Base-by-base conservation (phyloP, 1,140 invertebrate species). In the Lepidostoma basale region DNA sequence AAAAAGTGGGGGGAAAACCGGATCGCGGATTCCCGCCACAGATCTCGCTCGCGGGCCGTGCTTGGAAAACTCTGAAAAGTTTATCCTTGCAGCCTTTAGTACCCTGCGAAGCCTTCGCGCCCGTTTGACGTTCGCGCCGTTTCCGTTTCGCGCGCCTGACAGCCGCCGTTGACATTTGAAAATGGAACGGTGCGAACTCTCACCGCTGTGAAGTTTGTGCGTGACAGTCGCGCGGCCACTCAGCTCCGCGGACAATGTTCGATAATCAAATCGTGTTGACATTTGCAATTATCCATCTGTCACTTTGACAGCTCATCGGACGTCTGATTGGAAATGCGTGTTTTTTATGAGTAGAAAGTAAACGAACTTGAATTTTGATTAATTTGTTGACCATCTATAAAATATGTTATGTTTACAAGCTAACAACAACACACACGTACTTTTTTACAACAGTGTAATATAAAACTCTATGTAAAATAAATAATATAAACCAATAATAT, bases 51-150 rank as follows among this genome's bases (percentile, higher is more conserved):
- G 60, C 42, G 45, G 42, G 22, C 60, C 56, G 12, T 26, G 68
- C 20, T 62, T 60, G 54, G 59, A 44, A 36, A 60, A 39, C 45
- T 59, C 62, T 54, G 52, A n/a, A n/a, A n/a, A n/a, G n/a, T n/a
- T n/a, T 14, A 63, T 63, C 60, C 60, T 63, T 63, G 42, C 44
- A 47, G 23, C 23, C 44, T 63, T 62, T 70, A 70, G 68, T 70
- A 66, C 66, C 63, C 62, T 60, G 18, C 68, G 62, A 70, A 70
- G 68, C 63, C 47, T 54, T 56, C 62, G 54, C 44, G 20, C 30
- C 60, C 62, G 49, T 40, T 36, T 59, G 33, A 54, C 49, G 49
- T 54, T 54, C 16, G 6, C 30, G 3, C 30, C 54, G 54, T 39
- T 59, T 40, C 30, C 33, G 33, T 39, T 54, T 39, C 54, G 52